Evolutionary conservation across 2,113 vertebrate species (phyloP).

Genomic region (Coracopsis vasa): DNA sequence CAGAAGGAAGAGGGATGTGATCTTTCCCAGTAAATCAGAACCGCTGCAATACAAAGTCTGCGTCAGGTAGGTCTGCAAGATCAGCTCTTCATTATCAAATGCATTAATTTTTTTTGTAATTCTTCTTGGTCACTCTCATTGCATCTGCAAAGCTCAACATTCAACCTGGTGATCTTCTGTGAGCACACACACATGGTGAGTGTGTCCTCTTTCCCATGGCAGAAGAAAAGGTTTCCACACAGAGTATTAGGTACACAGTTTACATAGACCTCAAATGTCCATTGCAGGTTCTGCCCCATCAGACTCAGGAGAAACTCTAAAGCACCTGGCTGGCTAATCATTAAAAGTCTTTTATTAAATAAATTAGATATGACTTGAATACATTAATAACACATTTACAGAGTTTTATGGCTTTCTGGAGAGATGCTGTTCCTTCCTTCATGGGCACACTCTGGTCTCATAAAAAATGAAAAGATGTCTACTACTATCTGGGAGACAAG

Average conservation of each 20-base stretch:
- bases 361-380: not conserved
- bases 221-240: not conserved
- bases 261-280: not conserved
- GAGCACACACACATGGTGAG: not conserved
- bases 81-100: not conserved
- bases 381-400: not conserved
- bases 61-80: slow-evolving; percentile 56
- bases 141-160: not conserved
- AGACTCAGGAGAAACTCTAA: not conserved
- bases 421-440: not conserved
- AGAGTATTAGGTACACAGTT: fast-evolving
- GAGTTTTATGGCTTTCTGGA: not conserved
- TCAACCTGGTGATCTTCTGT: not conserved
- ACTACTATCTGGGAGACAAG: not conserved
- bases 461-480: not conserved
- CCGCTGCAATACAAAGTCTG: slow-evolving; percentile 66
- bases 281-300: not conserved
- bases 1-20: slow-evolving; percentile 65
- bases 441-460: not conserved
- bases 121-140: not conserved
- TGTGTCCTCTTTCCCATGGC: not conserved
- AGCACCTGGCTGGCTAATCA: not conserved
- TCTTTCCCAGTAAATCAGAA: not conserved
- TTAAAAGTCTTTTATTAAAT: not conserved
- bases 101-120: not conserved